Percentiles rank a stretch among this genome's conserved stretches.
Conservation (phyloP, 2,113 vertebrate genomes). For the Passerina amoena region DNA sequence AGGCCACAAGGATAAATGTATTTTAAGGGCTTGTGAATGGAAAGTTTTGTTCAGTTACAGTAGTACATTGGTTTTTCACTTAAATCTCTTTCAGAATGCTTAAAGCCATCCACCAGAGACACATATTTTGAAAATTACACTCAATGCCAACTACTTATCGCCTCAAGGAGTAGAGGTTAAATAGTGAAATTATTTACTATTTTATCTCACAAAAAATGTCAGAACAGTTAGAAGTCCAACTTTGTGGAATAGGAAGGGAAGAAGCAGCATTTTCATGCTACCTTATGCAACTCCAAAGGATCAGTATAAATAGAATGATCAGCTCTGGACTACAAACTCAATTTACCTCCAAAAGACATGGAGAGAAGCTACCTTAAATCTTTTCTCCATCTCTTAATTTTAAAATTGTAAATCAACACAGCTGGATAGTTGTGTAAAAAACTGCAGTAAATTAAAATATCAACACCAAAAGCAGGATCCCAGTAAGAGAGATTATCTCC, state of each 20-base stretch:
- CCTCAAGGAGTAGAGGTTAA: neutral
- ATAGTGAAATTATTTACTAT: neutral
- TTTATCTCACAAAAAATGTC: neutral
- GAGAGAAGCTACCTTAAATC: neutral
- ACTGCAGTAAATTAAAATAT: neutral
- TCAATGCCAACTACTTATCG: neutral
- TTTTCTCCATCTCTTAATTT: neutral
- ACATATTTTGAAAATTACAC: neutral
- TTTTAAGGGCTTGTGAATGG: neutral
- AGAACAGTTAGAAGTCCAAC: neutral
- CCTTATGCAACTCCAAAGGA: neutral
- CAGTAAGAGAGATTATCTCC: neutral
- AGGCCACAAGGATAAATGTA: neutral
- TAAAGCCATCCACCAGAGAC: neutral
- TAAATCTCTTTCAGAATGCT: neutral
- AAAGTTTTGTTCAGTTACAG: neutral
- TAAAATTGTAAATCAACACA: neutral
- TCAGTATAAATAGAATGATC: neutral
- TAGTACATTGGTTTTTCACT: neutral
- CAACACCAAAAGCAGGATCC: neutral
- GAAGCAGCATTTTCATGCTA: neutral
- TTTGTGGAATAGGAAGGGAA: neutral
- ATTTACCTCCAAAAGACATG: neutral
- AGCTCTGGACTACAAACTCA: neutral
- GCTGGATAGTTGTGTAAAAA: neutral